Evolutionary conservation across 2,888 invertebrate genomes (phyloP).

Genomic region (Eugnorisma glareosa): DNA sequence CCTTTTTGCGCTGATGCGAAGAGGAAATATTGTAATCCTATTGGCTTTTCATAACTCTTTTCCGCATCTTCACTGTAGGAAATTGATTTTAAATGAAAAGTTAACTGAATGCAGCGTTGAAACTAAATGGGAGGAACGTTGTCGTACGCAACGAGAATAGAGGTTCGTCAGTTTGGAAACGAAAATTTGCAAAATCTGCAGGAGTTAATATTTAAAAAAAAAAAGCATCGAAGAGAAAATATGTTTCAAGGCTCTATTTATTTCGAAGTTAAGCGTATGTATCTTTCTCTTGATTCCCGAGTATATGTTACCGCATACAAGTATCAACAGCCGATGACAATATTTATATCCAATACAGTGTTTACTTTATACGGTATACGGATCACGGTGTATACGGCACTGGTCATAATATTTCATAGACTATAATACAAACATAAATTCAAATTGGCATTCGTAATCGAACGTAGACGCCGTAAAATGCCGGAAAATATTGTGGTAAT

Average conservation of each 20-base stretch:
- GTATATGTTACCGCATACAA: not conserved
- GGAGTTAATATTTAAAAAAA: not conserved
- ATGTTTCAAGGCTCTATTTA: not conserved
- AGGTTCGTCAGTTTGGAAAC: not conserved
- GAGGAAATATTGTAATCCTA: slow-evolving; percentile 53
- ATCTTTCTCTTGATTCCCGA: not conserved
- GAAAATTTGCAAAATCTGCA: not conserved
- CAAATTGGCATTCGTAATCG: slow-evolving; percentile 34
- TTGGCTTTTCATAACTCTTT: slow-evolving; percentile 49
- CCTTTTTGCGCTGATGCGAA: slow-evolving; percentile 1
- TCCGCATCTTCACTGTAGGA: slow-evolving; percentile 22
- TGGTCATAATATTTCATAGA: slow-evolving; percentile 33
- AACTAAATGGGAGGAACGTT: not conserved
- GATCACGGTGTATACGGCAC: not conserved
- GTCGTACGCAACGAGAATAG: not conserved
- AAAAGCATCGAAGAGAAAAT: not conserved
- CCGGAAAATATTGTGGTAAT: slow-evolving; percentile 40
- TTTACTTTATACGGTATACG: not conserved
- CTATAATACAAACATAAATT: slow-evolving; percentile 46
- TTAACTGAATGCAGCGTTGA: slow-evolving; percentile 15
- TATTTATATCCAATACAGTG: slow-evolving; percentile 1
- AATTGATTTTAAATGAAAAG: slow-evolving; percentile 52
- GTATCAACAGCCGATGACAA: not conserved
- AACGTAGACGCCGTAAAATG: slow-evolving; percentile 42
- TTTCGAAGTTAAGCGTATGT: not conserved